Evolutionary conservation across 2,797 vertebrate species (phyloP), one percentile per base, ranked within the genome.

Genomic region (Myotis findleyi): DNA sequence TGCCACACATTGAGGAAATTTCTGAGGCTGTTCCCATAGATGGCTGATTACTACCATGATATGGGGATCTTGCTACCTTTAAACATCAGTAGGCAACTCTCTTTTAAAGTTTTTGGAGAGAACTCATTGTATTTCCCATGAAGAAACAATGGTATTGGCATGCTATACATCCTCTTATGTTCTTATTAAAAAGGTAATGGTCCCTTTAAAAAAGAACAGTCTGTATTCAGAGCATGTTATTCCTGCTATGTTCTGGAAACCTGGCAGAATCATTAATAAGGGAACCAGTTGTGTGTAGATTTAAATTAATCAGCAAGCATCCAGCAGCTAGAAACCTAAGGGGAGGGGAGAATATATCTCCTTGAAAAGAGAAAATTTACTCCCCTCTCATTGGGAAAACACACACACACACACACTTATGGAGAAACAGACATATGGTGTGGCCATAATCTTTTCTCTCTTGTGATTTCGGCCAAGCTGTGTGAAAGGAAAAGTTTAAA

Each of bases 241-340:
- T 94, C 53, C 92, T 93, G 93, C 93, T 76, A 85, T 96, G 90
- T 96, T 96, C 96, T 92, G 27, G 93, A 96, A 97, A 96, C 71
- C 85, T 96, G 94, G 94, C 93, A 97, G 92, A 96, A 96, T 96
- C 96, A 96, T 97, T 97, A 97, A 97, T 97, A 96, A 97, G 92
- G 64, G 79, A 96, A 89, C 94, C 96, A 96, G 94, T 97, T 97
- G 87, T 96, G 92, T 97, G 92, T 89, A 94, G 97, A 96, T 96
- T 96, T 96, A 97, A 97, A 97, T 97, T 97, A 97, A 97, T 97
- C 96, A 97, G 95, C 86, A 97, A 96, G 92, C 92, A 96, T 66
- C 82, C 82, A 96, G 96, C 92, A 88, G 59, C 88, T 92, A 87
- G 77, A 95, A 97, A 97, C 87, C 92, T 94, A 91, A 97, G 76